phyloP scores from a whole-genome alignment of 1,140 invertebrate genomes.

The Aphis gossypii region DNA sequence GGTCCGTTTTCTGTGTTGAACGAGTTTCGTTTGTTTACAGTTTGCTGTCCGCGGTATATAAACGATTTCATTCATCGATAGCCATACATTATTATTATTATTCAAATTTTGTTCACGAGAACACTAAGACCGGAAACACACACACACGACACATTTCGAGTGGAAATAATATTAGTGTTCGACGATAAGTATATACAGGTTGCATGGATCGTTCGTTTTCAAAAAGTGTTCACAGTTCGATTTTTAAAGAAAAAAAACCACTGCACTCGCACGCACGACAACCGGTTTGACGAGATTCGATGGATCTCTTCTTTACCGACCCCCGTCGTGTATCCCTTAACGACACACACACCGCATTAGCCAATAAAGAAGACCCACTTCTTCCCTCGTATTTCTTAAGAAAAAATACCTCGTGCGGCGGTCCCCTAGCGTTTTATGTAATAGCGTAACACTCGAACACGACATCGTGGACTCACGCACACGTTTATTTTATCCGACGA shows the following conservation, averaged over 20 bases:
- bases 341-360: neutral
- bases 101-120: neutral
- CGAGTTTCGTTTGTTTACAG: neutral
- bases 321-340: slow-evolving; percentile 26
- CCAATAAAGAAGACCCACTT: slow-evolving; percentile 11
- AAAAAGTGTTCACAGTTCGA: neutral
- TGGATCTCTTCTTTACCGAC: neutral
- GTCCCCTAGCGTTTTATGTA: neutral
- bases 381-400: neutral
- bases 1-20: neutral
- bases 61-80: neutral
- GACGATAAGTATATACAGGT: neutral
- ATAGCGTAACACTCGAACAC: neutral
- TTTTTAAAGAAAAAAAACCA: neutral
- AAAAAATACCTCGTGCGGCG: neutral
- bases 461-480: neutral
- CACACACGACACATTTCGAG: neutral
- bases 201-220: neutral
- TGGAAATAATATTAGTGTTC: neutral
- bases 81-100: too few relatives aligned
- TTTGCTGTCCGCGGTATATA: neutral
- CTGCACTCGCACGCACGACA: neutral
- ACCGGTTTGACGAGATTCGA: slow-evolving; percentile 42
- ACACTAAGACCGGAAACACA: neutral
- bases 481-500: slow-evolving; percentile 4